Evolutionary conservation across 2,113 vertebrate species (phyloP).

Genomic region (Nycticebus coucang): DNA sequence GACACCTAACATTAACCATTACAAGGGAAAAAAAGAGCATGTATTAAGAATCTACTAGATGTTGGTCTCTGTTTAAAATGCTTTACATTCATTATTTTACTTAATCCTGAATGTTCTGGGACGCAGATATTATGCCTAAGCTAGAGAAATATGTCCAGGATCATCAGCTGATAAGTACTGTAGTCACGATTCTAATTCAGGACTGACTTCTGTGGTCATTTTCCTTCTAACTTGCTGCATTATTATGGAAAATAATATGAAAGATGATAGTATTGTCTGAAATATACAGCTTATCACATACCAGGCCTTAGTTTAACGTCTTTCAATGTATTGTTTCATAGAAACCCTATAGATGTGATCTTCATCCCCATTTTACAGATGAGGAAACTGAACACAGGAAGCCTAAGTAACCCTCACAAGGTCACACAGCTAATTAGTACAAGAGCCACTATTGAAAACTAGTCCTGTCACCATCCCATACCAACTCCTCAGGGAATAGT

Average conservation of each 20-base stretch:
- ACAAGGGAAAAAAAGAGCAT: too few relatives aligned
- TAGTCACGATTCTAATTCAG: not conserved
- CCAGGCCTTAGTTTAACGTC: not conserved
- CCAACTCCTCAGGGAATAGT: not conserved
- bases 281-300: not conserved
- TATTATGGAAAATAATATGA: not conserved
- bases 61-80: not conserved
- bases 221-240: not conserved
- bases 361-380: not conserved
- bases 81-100: not conserved
- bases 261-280: not conserved
- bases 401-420: not conserved
- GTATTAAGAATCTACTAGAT: not conserved
- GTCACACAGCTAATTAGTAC: not conserved
- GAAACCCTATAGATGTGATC: not conserved
- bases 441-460: not conserved
- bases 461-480: not conserved
- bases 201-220: not conserved
- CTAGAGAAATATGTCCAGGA: not conserved
- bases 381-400: not conserved
- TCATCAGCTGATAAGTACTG: not conserved
- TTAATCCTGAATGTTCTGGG: not conserved
- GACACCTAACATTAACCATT: too few relatives aligned
- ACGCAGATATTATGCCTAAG: not conserved
- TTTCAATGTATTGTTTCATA: not conserved